Percentiles rank a stretch among this genome's conserved stretches.
phyloP scores from a whole-genome alignment of 2,113 vertebrate species.

The Camelus bactrianus region DNA sequence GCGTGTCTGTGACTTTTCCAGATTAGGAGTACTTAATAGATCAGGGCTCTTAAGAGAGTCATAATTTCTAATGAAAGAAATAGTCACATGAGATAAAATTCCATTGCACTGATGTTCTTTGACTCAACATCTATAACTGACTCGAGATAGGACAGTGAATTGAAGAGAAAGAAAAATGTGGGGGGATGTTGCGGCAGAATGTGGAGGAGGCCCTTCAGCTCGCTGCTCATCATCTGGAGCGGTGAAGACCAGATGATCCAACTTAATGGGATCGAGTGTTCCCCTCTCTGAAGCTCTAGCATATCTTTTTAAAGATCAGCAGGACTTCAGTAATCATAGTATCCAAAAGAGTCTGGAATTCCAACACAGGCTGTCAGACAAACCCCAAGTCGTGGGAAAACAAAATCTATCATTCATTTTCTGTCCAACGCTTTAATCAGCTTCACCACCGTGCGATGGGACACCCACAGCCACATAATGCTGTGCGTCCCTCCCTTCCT shows the following conservation, averaged over 20 bases:
- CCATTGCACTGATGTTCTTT: not conserved
- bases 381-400: not conserved
- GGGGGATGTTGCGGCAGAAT: not conserved
- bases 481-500: not conserved
- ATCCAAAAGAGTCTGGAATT: slow-evolving; percentile 15
- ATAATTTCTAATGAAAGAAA: not conserved
- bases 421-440: not conserved
- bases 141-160: not conserved
- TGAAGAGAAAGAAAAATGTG: not conserved
- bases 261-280: not conserved
- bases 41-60: not conserved
- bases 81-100: not conserved
- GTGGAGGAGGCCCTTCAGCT: too few species aligned
- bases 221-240: not conserved
- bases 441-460: not conserved
- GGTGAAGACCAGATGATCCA: not conserved
- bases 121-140: not conserved
- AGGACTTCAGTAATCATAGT: not conserved
- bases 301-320: not conserved
- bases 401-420: slow-evolving; percentile 14
- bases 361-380: not conserved
- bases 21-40: not conserved
- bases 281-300: not conserved
- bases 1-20: not conserved
- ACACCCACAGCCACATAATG: not conserved